Evolutionary conservation across 2,113 vertebrate species (phyloP).

Genomic region (Pedetes capensis): DNA sequence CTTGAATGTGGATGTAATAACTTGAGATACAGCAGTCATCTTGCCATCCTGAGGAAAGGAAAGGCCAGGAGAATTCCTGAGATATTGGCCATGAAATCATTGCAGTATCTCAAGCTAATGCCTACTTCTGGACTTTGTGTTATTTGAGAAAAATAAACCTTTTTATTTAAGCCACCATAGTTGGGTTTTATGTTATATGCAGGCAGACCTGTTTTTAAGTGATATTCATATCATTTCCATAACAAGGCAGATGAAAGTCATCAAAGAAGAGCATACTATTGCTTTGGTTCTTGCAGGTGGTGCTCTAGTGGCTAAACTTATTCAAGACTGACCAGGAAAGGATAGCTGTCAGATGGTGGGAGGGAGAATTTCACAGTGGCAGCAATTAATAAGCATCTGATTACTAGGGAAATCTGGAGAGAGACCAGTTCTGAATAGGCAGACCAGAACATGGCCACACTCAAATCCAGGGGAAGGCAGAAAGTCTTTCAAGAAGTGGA

Average conservation of each 20-base stretch:
- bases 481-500: no score
- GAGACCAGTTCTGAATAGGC: neutral
- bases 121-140: neutral
- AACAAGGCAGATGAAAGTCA: neutral
- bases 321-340: neutral
- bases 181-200: neutral
- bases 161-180: neutral
- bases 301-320: neutral
- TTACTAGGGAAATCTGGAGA: neutral
- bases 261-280: neutral
- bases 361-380: neutral
- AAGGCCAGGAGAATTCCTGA: neutral
- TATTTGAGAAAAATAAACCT: neutral
- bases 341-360: neutral
- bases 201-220: neutral
- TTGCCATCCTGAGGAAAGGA: neutral
- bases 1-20: neutral
- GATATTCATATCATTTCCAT: neutral
- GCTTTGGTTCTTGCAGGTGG: neutral
- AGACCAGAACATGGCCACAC: neutral
- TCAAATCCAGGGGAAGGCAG: neutral
- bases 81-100: neutral
- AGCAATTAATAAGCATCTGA: neutral
- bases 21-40: neutral
- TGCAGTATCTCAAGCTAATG: neutral